These are phyloP conservation scores for Ceratothoa steindachneri DNA, from an alignment of 2,888 invertebrate genomes.

Conservation along the genomic window DNA sequence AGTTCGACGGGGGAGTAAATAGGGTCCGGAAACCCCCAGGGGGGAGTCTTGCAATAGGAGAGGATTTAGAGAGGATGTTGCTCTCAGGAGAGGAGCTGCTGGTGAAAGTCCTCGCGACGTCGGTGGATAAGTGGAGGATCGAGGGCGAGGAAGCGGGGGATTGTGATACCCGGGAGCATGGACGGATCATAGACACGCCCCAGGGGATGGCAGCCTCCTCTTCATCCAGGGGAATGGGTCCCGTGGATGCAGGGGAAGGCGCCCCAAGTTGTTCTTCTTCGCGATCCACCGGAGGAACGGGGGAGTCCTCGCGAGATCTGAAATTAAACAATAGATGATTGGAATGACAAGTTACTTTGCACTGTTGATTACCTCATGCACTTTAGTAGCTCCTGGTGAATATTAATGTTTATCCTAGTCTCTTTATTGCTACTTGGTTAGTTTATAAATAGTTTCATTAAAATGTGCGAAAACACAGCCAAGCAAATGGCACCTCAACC, in stretches of 20 bases:
- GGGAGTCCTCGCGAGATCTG: background rate
- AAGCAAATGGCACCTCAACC: no score
- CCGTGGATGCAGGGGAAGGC: background rate
- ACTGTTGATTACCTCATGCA: no score
- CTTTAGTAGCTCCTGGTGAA: no score
- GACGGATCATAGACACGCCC: conserved; percentile 1
- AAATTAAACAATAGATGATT: no score
- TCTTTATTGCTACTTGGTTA: no score
- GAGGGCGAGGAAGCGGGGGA: background rate
- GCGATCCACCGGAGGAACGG: background rate
- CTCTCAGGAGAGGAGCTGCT: background rate
- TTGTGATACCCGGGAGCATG: background rate
- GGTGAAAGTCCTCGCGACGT: background rate
- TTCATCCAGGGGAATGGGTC: background rate
- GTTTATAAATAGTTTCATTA: no score
- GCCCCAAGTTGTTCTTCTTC: background rate
- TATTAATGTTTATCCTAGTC: no score
- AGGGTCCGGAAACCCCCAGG: background rate
- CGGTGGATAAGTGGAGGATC: background rate
- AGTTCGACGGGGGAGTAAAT: background rate
- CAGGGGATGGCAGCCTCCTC: background rate
- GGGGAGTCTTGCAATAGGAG: background rate
- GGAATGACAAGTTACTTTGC: no score
- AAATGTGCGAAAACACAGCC: no score
- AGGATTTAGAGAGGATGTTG: background rate